A percentile compares a stretch with the other conserved stretches of the same genome.
Conservation (phyloP, 2,113 vertebrate species). For the Empidonax alnorum region DNA sequence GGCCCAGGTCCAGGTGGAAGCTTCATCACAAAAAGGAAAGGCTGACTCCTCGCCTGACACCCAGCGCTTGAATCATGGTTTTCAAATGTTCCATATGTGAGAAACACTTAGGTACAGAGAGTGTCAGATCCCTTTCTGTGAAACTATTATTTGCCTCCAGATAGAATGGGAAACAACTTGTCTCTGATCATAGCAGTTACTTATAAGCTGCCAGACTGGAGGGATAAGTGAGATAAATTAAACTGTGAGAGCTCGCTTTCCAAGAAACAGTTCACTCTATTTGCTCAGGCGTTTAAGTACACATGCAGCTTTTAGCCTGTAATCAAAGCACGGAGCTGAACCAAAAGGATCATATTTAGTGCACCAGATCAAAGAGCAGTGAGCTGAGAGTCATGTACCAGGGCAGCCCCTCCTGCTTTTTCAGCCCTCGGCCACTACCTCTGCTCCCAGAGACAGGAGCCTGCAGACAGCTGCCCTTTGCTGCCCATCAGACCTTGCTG, state of each 20-base stretch:
- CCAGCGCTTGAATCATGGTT: neutral
- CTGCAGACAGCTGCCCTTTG: neutral
- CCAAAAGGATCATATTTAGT: conserved; percentile 33
- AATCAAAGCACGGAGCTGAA: conserved; percentile 28
- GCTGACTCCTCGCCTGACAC: conserved; percentile 16
- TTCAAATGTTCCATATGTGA: conserved; percentile 23
- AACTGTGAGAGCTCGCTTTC: conserved; percentile 51
- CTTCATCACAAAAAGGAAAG: conserved; percentile 1
- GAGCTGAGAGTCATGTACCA: neutral
- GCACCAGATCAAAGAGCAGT: conserved; percentile 15
- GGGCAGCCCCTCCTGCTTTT: neutral
- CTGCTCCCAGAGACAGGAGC: neutral
- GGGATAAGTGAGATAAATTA: conserved; percentile 73
- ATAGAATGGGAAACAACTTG: conserved; percentile 68
- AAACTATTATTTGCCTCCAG: conserved; percentile 70
- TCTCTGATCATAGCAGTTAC: conserved; percentile 70
- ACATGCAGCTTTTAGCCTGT: conserved; percentile 22
- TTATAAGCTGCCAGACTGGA: conserved; percentile 69
- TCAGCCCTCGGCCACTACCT: neutral
- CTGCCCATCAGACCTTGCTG: neutral
- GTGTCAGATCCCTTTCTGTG: conserved; percentile 53
- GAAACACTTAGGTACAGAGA: conserved; percentile 45
- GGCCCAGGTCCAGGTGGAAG: neutral
- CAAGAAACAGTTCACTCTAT: conserved; percentile 60
- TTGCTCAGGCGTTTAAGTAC: conserved; percentile 45